A percentile compares a stretch with the other conserved stretches of the same genome.
These are phyloP conservation scores for Amiota mariae DNA, from an alignment of 2,888 invertebrate genomes.

Conservation along the genomic window DNA sequence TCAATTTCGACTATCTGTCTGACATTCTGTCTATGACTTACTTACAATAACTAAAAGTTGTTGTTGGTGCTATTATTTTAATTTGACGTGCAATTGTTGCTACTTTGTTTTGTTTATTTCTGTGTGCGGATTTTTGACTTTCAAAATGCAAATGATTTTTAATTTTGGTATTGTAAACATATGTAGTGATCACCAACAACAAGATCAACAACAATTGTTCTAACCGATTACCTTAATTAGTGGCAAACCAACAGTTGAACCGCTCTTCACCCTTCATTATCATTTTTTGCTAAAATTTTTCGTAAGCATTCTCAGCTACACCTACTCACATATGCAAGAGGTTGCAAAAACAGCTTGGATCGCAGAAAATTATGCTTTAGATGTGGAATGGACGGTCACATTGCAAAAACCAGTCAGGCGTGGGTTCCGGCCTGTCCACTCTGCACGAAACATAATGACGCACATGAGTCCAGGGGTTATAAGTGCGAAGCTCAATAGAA, in stretches of 20 bases:
- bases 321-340: no score
- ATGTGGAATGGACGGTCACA: no score
- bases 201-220: background rate
- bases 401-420: no score
- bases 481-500: no score
- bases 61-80: slow-evolving; percentile 36
- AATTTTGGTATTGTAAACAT: background rate
- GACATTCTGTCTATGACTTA: no score
- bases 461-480: no score
- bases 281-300: slow-evolving; percentile 9
- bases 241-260: slow-evolving; percentile 55
- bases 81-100: slow-evolving; percentile 32
- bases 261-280: slow-evolving; percentile 48
- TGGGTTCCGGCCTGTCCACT: no score
- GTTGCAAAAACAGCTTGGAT: no score
- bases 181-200: background rate
- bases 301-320: background rate
- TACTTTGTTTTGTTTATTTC: slow-evolving; percentile 16
- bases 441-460: no score
- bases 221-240: slow-evolving; percentile 1
- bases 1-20: slow-evolving; percentile 63
- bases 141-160: slow-evolving; percentile 53
- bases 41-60: slow-evolving; percentile 19
- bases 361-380: no score
- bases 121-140: slow-evolving; percentile 9